phyloP scores from a whole-genome alignment of 2,113 vertebrate species.

The Siniperca knerii region DNA sequence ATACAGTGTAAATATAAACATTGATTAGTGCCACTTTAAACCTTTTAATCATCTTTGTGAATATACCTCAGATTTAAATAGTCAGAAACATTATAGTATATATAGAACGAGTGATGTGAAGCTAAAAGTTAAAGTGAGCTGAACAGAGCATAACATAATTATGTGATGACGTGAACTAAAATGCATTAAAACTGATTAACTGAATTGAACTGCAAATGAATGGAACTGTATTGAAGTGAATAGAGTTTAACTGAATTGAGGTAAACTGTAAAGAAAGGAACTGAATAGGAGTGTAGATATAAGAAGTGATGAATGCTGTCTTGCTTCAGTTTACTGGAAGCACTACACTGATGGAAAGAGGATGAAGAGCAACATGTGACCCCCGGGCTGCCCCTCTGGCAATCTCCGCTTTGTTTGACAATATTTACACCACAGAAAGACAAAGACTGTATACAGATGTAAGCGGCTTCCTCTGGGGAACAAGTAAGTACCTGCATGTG shows the following conservation, averaged over 20 bases:
- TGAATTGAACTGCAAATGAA: background rate
- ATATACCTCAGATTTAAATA: too few relatives aligned
- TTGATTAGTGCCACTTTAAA: background rate
- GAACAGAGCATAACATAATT: background rate
- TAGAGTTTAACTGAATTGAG: background rate
- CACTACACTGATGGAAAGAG: background rate
- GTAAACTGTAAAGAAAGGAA: background rate
- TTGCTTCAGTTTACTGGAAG: slow-evolving; percentile 1
- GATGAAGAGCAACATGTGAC: slow-evolving; percentile 1
- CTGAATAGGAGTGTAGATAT: background rate
- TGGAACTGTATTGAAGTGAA: background rate
- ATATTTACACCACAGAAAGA: slow-evolving; percentile 54
- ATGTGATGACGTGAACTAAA: background rate
- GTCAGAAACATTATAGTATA: too few relatives aligned
- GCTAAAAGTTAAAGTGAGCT: too few relatives aligned
- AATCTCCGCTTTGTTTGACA: slow-evolving; percentile 57
- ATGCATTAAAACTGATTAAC: background rate
- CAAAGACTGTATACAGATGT: slow-evolving; percentile 16
- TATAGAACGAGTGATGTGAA: too few relatives aligned
- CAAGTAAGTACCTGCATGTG: slow-evolving; percentile 18
- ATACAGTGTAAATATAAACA: background rate
- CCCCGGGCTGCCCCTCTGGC: background rate
- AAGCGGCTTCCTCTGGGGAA: slow-evolving; percentile 18
- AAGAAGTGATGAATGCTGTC: background rate
- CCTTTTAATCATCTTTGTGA: background rate